Base-by-base conservation (phyloP, 2,113 vertebrate genomes). In the Archocentrus centrarchus region DNA sequence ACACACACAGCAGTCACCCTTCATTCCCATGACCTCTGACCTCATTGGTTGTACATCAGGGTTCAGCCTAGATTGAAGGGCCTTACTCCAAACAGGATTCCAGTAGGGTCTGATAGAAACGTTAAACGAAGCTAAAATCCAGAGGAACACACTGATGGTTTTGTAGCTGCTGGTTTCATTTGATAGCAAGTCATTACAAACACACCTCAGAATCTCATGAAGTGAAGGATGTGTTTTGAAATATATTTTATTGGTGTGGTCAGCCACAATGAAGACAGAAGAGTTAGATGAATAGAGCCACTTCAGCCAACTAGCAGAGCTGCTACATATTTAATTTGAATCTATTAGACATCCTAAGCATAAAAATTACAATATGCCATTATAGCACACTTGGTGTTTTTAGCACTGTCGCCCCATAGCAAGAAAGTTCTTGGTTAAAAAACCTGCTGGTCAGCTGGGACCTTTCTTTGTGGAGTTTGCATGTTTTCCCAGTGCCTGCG, bases 1-100 rank as follows among this genome's bases (percentile, higher is more conserved):
- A 85, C 81, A 59, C 35, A 61, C 64, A 85, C 83, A 59, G 22
- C 32, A 64, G 81, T 84, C 37, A 79, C 27, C 75, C 77, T 64
- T 77, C 84, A 62, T 93, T 94, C 92, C 90, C 92, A 91, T 83
- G 89, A 88, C 87, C 86, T 91, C 70, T 88, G 88, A 5, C 84
- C 75, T 77, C 60, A 18, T 61, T 27, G 79, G 82, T 27, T 73
- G 59, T 70, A 59, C 35, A 76, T 89, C 80, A 81, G 78, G 64
- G 5, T 83, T 41, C 47, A 70, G 47, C 79, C 27, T 85, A 80
- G 55, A 32, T 63, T 50, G 41, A 77, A 82, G 32, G 20, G 9
- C 68, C 41, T 24, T 20, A 30, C 17, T 3, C 50, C n/a, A 75
- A 27, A 39, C 30, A 39, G 17, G 41, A 62, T 14, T 55, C 68